A percentile compares a stretch with the other conserved stretches of the same genome.
Evolutionary conservation across 2,888 invertebrate species (phyloP).

Genomic region (Napeogenes sylphis): DNA sequence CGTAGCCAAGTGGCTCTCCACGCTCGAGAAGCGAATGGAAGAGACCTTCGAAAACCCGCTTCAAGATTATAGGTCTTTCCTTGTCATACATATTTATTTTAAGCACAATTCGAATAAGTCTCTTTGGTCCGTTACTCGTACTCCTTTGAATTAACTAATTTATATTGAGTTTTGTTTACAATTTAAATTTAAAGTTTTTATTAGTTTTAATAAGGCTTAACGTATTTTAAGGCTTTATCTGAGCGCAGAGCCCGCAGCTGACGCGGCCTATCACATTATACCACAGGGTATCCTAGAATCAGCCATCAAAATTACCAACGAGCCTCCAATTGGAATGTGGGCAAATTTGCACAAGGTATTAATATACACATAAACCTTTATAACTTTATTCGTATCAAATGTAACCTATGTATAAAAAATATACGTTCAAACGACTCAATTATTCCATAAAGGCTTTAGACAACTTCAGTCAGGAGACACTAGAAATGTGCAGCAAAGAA

Average conservation of each 20-base stretch:
- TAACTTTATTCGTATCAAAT: too few species aligned
- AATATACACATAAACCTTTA: background rate
- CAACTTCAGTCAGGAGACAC: constrained; percentile 93
- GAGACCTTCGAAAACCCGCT: constrained; percentile 83
- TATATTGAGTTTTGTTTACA: too few species aligned
- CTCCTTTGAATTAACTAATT: too few species aligned
- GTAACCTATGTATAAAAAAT: too few species aligned
- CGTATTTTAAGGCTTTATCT: constrained; percentile 80
- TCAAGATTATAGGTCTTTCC: constrained; percentile 71
- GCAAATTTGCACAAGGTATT: constrained; percentile 91
- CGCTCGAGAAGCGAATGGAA: constrained; percentile 94
- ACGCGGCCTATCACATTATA: constrained; percentile 81
- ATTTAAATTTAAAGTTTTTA: too few species aligned
- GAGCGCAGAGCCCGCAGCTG: constrained; percentile 90
- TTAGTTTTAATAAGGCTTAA: too few species aligned
- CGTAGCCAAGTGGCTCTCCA: constrained; percentile 92
- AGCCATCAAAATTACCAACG: constrained; percentile 96
- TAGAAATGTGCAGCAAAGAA: constrained; percentile 95
- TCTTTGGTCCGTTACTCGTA: too few species aligned
- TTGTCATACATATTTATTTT: too few species aligned
- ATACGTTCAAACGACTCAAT: background rate
- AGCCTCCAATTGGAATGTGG: constrained; percentile 96
- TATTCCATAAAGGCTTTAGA: constrained; percentile 81
- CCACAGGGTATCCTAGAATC: constrained; percentile 94
- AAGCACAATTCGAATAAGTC: too few species aligned